These are phyloP conservation scores for Enteromius radiatus DNA, from an alignment of 2,797 vertebrate species.

Conservation along the genomic window DNA sequence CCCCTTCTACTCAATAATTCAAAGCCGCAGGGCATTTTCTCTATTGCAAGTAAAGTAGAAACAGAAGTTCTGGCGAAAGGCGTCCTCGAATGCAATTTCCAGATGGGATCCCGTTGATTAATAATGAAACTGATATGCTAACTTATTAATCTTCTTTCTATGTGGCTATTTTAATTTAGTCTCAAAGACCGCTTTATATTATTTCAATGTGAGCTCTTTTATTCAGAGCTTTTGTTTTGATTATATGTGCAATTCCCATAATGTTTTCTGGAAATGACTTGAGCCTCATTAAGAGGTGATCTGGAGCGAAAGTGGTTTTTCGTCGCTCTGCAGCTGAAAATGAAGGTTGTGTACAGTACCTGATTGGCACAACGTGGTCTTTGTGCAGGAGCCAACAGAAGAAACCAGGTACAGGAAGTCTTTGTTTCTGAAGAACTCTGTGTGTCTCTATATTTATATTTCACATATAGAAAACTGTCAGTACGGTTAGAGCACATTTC, in stretches of 20 bases:
- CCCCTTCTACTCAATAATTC: constrained; percentile 39
- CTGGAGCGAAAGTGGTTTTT: constrained; percentile 14
- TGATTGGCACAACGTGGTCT: constrained; percentile 34
- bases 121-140: neutral
- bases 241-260: constrained; percentile 5
- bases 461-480: neutral
- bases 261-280: neutral
- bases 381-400: constrained; percentile 32
- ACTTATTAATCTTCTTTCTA: neutral
- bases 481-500: neutral
- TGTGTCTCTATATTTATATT: constrained; percentile 20
- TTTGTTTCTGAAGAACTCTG: constrained; percentile 66
- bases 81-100: constrained; percentile 11
- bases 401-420: constrained; percentile 65
- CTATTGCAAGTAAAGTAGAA: constrained; percentile 16
- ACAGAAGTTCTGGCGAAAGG: constrained; percentile 28
- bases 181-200: constrained; percentile 69
- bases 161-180: constrained; percentile 56
- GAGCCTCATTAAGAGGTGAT: constrained; percentile 38
- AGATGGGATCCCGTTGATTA: constrained; percentile 8
- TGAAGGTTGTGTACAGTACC: constrained; percentile 20
- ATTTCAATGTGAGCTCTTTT: constrained; percentile 67
- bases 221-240: constrained; percentile 46
- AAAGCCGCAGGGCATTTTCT: constrained; percentile 36
- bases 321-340: constrained; percentile 11